Conservation (phyloP, 2,888 invertebrate genomes). For the Strigamia transsilvanica region DNA sequence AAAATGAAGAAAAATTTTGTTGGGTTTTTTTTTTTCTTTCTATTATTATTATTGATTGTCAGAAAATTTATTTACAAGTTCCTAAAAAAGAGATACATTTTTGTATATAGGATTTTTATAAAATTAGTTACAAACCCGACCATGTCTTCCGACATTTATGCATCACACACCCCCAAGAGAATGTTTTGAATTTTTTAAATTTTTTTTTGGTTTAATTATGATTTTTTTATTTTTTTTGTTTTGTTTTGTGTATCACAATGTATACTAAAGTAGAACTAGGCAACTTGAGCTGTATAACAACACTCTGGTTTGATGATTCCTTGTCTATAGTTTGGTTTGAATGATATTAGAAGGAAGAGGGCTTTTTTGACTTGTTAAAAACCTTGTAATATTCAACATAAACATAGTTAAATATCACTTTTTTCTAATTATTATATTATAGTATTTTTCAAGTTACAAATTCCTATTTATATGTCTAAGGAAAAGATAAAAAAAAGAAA, state of each 20-base stretch:
- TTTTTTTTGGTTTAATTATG: not conserved
- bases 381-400: constrained; percentile 33
- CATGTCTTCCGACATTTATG: constrained; percentile 38
- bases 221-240: not conserved
- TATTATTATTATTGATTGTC: constrained; percentile 9
- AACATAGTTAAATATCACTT: not conserved
- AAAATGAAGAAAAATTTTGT: not conserved
- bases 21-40: not conserved
- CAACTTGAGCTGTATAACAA: constrained; percentile 26
- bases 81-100: constrained; percentile 34
- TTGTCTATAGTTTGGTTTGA: constrained; percentile 46
- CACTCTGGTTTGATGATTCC: constrained; percentile 47
- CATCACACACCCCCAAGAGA: constrained; percentile 45
- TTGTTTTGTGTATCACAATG: constrained; percentile 31
- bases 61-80: constrained; percentile 38
- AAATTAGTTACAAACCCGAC: constrained; percentile 22
- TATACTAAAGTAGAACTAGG: constrained; percentile 24
- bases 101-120: constrained; percentile 40
- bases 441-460: constrained; percentile 42
- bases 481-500: not conserved
- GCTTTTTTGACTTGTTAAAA: constrained; percentile 36
- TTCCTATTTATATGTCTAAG: not conserved
- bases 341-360: constrained; percentile 2
- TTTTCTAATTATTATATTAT: constrained; percentile 12
- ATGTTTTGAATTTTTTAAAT: not conserved